Base-by-base conservation (phyloP, 2,888 invertebrate species). In the Stenolophus ochropezus region DNA sequence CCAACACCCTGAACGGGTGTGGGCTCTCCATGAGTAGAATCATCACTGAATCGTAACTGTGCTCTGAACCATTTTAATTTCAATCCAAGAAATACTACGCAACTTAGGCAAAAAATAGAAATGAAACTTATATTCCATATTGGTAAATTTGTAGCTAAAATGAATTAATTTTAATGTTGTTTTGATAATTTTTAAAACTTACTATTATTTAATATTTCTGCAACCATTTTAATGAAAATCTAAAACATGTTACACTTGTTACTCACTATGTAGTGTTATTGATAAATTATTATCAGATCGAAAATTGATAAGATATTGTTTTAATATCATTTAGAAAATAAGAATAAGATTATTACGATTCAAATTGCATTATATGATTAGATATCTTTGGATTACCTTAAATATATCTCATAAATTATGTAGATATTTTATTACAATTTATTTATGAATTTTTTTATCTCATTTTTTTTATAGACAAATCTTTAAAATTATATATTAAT, bases 11-110 rank as follows among this genome's bases (percentile, higher is more conserved):
- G 78, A 16, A 82, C 78, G 1, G 80, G 25, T 3, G 16, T 79
- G 23, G 69, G 74, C 23, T 82, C 82, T 18, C 79, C 78, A 23
- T 81, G 25, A 25, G 73, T 77, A 5, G 83, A 81, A 47, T 77
- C 27, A 82, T 83, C 83, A 18, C 85, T 84, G 42, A 89, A 85
- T 8, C 82, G 84, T 69, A 89, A 84, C 8, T 90, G 88, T 23
- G 90, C 91, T 65, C 90, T 89, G 85, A 91, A 91, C 87, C 91
- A 90, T 86, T 89, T 90, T 14, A 91, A 85, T 84, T 90, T 90
- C 18, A 91, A 89, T 65, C 90, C 90, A 79, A 90, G 81, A 82
- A 89, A 83, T 4, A 83, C 58, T 21, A 53, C 69, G 53, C 79
- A 74, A 23, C 75, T 65, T 18, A 82, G 16, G 25, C 79, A 61